phyloP scores from a whole-genome alignment of 2,797 vertebrate species.

The Acipenser oxyrinchus region DNA sequence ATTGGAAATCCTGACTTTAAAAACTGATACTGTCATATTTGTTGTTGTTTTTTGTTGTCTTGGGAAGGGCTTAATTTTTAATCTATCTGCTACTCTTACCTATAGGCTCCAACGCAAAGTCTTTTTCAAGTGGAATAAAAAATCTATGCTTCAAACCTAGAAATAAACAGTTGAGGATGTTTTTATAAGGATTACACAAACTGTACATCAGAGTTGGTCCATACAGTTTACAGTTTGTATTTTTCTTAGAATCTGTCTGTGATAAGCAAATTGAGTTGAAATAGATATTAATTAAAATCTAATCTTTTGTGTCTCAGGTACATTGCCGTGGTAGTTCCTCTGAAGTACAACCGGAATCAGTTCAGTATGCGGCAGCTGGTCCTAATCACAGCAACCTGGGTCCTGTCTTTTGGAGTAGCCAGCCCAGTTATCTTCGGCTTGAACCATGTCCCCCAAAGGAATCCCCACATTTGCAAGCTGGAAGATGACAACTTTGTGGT shows the following conservation, averaged over 20 bases:
- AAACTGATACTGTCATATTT: too few species aligned
- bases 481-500: constrained; percentile 59
- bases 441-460: constrained; percentile 50
- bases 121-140: too few species aligned
- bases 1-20: too few species aligned
- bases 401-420: constrained; percentile 56
- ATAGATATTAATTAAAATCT: too few species aligned
- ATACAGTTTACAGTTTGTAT: neutral
- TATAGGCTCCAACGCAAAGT: too few species aligned
- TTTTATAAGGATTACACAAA: too few species aligned
- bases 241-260: neutral
- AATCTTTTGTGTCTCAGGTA: constrained; percentile 40
- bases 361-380: constrained; percentile 58
- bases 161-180: too few species aligned
- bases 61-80: too few species aligned
- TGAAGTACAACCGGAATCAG: constrained; percentile 65
- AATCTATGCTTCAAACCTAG: too few species aligned
- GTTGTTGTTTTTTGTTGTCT: too few species aligned
- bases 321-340: constrained; percentile 58
- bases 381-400: constrained; percentile 59
- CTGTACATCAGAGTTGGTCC: neutral
- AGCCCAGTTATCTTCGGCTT: constrained; percentile 61
- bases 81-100: too few species aligned
- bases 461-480: constrained; percentile 50
- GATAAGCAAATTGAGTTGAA: neutral